Conservation (phyloP, 2,888 invertebrate genomes). For the Hydraecia micacea region DNA sequence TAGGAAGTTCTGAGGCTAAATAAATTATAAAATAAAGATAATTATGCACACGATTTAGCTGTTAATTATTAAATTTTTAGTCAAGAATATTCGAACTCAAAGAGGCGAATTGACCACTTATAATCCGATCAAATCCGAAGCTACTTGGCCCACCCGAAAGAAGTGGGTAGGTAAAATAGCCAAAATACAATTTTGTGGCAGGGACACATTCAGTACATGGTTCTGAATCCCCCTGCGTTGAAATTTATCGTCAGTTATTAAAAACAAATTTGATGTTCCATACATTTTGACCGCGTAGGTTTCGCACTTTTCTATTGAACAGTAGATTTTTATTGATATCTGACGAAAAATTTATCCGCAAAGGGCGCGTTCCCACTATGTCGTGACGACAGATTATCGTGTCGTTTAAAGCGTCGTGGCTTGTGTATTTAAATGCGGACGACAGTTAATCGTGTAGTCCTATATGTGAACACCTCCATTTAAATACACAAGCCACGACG, state of each 20-base stretch:
- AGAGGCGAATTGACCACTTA: not conserved
- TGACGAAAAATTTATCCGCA: too few species aligned
- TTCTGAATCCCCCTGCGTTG: not conserved
- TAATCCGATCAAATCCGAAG: not conserved
- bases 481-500: too few species aligned
- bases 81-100: not conserved
- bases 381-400: too few species aligned
- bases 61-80: not conserved
- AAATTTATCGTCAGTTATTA: not conserved
- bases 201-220: not conserved
- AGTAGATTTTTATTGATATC: not conserved
- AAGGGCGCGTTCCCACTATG: too few species aligned
- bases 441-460: too few species aligned
- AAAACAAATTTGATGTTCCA: not conserved
- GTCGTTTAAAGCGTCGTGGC: too few species aligned
- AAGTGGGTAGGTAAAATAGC: not conserved
- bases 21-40: not conserved
- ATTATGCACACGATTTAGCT: not conserved
- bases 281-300: not conserved
- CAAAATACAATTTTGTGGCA: not conserved
- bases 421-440: too few species aligned
- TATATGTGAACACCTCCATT: too few species aligned
- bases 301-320: not conserved
- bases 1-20: constrained; percentile 17
- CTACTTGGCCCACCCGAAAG: not conserved